Base-by-base conservation (phyloP, 1,140 invertebrate genomes). In the Argopecten irradians region DNA sequence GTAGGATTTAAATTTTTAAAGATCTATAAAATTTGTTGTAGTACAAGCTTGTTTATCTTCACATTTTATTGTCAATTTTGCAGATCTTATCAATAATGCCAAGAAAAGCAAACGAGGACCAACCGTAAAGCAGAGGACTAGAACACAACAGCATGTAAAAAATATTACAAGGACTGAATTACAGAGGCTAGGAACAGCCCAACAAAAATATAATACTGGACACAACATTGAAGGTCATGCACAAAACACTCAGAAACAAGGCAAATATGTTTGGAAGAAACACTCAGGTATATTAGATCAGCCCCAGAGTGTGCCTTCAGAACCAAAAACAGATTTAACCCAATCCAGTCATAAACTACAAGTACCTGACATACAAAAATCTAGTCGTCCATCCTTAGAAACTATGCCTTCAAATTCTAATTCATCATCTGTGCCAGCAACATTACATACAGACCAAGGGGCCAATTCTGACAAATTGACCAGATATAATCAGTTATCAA, bases 1-100 rank as follows among this genome's bases (percentile, higher is more conserved):
- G n/a, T n/a, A n/a, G n/a, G n/a, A n/a, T n/a, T n/a, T n/a, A n/a
- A n/a, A n/a, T n/a, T n/a, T n/a, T n/a, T n/a, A n/a, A n/a, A n/a
- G n/a, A n/a, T n/a, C n/a, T n/a, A n/a, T n/a, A n/a, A n/a, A n/a
- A n/a, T n/a, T n/a, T n/a, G n/a, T n/a, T n/a, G n/a, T n/a, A n/a
- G n/a, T n/a, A n/a, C n/a, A n/a, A n/a, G n/a, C n/a, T n/a, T n/a
- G n/a, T n/a, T n/a, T n/a, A n/a, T n/a, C n/a, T n/a, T n/a, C n/a
- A n/a, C n/a, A n/a, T 71, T 71, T 5, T 71, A 28, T 71, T 71
- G n/a, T 8, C 28, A 0, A n/a, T 71, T 71, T 71, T n/a, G 8
- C 55, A 71, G 55, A 71, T 71, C 55, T 71, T 28, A 71, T 71
- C 55, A 71, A 71, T n/a, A 71, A 71, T 71, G 55, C 55, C 55